Conservation (phyloP, 2,797 vertebrate species). For the Eupleurogrammus muticus region DNA sequence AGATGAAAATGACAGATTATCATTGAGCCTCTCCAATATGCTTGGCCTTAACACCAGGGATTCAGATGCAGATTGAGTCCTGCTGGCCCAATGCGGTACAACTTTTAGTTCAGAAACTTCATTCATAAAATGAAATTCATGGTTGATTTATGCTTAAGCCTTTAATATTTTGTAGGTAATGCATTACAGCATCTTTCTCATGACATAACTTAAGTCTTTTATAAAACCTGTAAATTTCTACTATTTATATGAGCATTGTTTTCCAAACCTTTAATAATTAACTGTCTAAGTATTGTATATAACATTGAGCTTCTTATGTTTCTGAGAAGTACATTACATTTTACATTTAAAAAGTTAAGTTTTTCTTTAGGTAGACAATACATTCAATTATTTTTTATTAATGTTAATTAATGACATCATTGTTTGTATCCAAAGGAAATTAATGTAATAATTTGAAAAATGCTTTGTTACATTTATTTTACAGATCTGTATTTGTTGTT, state of each 20-base stretch:
- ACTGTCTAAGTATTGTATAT: conserved; percentile 39
- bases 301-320: conserved; percentile 23
- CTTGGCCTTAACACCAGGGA: conserved; percentile 69
- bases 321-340: conserved; percentile 26
- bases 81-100: conserved; percentile 1
- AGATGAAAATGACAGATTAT: conserved; percentile 69
- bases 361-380: conserved; percentile 36
- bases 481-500: not conserved
- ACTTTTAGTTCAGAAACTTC: conserved; percentile 24
- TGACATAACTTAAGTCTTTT: conserved; percentile 36
- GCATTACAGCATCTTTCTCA: conserved; percentile 8
- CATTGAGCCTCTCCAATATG: conserved; percentile 82
- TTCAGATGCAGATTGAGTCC: conserved; percentile 36
- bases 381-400: conserved; percentile 5
- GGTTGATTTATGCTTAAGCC: conserved; percentile 1
- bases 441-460: not conserved
- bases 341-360: conserved; percentile 5
- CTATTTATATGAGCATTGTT: conserved; percentile 74
- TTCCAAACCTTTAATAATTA: conserved; percentile 26
- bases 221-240: conserved; percentile 54
- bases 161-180: conserved; percentile 1
- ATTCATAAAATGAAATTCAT: conserved; percentile 37
- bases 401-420: not conserved
- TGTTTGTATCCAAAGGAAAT: conserved; percentile 7
- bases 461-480: not conserved